phyloP scores from a whole-genome alignment of 2,113 vertebrate genomes.

The Ailuropoda melanoleuca region DNA sequence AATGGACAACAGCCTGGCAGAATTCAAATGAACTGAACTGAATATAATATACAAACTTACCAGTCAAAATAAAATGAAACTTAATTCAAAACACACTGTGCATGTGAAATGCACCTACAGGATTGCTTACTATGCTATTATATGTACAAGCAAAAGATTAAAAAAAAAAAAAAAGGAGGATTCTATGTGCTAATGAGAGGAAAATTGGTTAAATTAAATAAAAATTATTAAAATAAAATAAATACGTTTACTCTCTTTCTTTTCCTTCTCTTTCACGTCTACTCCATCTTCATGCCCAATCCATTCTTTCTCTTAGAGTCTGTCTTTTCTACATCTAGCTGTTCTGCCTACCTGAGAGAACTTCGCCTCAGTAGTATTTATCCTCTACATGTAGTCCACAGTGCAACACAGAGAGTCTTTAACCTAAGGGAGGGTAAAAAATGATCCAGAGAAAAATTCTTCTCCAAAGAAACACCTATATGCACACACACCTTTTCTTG shows the following conservation, averaged over 20 bases:
- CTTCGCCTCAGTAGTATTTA: neutral
- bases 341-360: neutral
- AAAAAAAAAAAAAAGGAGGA: neutral
- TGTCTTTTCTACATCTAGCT: neutral
- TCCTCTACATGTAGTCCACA: neutral
- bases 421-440: neutral
- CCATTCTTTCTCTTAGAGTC: neutral
- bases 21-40: constrained; percentile 40
- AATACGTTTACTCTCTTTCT: neutral
- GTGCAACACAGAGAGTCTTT: neutral
- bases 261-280: neutral
- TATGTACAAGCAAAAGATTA: neutral
- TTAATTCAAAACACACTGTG: neutral
- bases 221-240: neutral
- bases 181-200: neutral
- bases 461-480: neutral
- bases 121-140: neutral
- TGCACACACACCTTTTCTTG: neutral
- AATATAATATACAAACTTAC: neutral
- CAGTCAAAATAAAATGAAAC: constrained; percentile 22
- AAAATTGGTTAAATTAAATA: neutral
- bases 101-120: neutral
- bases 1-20: neutral
- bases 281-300: neutral
- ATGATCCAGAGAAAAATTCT: neutral